Conservation (phyloP, 92 coral and sea anemone genomes). For the Zoanthus sansibaricus region DNA sequence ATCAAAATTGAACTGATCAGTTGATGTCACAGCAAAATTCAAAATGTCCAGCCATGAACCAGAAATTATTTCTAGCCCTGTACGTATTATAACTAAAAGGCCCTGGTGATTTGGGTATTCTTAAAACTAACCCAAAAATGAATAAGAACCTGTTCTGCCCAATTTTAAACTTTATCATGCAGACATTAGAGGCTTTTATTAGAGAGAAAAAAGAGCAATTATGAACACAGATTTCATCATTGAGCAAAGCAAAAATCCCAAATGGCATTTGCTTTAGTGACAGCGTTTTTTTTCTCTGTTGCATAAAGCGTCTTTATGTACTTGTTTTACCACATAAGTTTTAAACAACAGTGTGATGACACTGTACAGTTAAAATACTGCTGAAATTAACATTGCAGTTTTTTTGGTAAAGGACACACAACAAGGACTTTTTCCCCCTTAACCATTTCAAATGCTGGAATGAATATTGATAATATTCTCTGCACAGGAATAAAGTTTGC, state of each 20-base stretch:
- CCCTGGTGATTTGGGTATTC: too few relatives aligned
- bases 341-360: background rate
- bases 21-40: too few relatives aligned
- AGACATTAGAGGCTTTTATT: background rate
- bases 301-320: background rate
- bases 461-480: slow-evolving; percentile 37
- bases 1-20: too few relatives aligned
- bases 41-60: too few relatives aligned
- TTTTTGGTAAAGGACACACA: slow-evolving; percentile 50
- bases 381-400: slow-evolving; percentile 46
- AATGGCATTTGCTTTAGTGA: background rate
- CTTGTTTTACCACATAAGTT: background rate
- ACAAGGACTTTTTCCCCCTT: slow-evolving; percentile 46
- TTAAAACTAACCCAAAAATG: too few relatives aligned
- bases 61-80: too few relatives aligned
- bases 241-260: background rate
- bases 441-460: slow-evolving; percentile 49
- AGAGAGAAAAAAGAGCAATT: background rate
- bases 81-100: too few relatives aligned
- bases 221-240: background rate
- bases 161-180: background rate
- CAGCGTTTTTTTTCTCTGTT: background rate
- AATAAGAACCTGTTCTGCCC: background rate
- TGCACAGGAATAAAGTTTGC: slow-evolving; percentile 54
- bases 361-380: background rate